Percentiles rank a stretch among this genome's conserved stretches.
Conservation (phyloP, 1,140 invertebrate species). For the Magallana angulata region DNA sequence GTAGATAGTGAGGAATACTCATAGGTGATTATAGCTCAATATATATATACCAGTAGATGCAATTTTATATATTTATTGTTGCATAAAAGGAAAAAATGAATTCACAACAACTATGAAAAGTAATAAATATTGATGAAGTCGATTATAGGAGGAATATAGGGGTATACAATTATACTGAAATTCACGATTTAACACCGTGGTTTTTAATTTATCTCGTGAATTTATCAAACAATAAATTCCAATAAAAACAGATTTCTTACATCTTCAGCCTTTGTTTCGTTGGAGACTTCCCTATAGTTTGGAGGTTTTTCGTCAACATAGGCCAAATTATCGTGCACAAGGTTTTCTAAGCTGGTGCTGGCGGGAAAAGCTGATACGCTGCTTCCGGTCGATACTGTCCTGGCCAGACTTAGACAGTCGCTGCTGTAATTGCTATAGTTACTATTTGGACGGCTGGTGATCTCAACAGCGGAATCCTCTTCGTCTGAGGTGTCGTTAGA, state of each 20-base stretch:
- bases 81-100: no score
- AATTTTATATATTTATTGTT: no score
- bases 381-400: constrained; percentile 61
- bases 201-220: not conserved
- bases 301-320: constrained; percentile 55
- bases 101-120: not conserved
- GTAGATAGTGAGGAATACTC: no score
- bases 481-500: constrained; percentile 67
- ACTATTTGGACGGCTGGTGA: constrained; percentile 57
- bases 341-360: constrained; percentile 56
- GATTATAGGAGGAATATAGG: not conserved
- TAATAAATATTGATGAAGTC: not conserved
- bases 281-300: constrained; percentile 54
- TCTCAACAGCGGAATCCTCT: constrained; percentile 64
- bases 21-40: no score
- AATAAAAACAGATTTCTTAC: constrained; percentile 36
- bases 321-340: constrained; percentile 61
- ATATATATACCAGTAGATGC: no score
- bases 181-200: not conserved
- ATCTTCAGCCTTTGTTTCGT: constrained; percentile 49
- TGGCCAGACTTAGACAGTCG: constrained; percentile 62
- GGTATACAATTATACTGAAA: not conserved
- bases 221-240: not conserved
- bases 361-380: constrained; percentile 58
- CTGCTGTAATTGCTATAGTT: constrained; percentile 56